Evolutionary conservation across 1,140 invertebrate genomes (phyloP), one percentile per base, ranked within the genome.

Genomic region (Cotesia chilonis): DNA sequence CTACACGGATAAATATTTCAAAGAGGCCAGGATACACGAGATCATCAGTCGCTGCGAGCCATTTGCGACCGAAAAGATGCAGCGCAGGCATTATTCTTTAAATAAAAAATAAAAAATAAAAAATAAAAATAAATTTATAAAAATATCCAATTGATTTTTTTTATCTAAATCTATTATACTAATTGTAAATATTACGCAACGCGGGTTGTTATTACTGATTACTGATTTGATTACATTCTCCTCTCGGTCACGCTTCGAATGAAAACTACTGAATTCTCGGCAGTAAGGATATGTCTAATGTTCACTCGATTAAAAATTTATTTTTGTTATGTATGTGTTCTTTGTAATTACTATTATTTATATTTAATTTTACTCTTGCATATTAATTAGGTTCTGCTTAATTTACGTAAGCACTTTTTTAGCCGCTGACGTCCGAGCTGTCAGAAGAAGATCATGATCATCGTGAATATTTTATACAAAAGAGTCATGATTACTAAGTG

Each of bases 11-110:
- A 63, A 91, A 88, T 71, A 93, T 88, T 87, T 94, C 92, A 80
- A 93, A 92, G 64, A 93, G 87, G 78, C 92, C 92, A 4, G 92
- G 92, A 81, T 93, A 93, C n/a, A 94, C 92, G 69, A 93, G 89
- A 82, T 94, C 92, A 84, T 94, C 92, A 61, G 91, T 92, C 76
- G 91, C 92, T 69, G 91, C 90, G 76, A 93, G 89, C 92, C 92
- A 94, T 89, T 93, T 93, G 82, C 92, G 88, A 79, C 92, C 92
- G 79, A 93, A 92, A 52, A 93, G 87, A 82, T 91, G 91, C 79
- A 93, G 87, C 76, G 92, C 92, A 81, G 92, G 92, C 92, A 94
- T 93, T 75, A 82, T 83, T 75, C 79, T 82, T 74, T 57, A 70
- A 74, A 70, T 36, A 37, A 66, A 47, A 59, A 60, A 41, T 41